Base-by-base conservation (phyloP, 2,797 vertebrate genomes). In the Amazona finschi region DNA sequence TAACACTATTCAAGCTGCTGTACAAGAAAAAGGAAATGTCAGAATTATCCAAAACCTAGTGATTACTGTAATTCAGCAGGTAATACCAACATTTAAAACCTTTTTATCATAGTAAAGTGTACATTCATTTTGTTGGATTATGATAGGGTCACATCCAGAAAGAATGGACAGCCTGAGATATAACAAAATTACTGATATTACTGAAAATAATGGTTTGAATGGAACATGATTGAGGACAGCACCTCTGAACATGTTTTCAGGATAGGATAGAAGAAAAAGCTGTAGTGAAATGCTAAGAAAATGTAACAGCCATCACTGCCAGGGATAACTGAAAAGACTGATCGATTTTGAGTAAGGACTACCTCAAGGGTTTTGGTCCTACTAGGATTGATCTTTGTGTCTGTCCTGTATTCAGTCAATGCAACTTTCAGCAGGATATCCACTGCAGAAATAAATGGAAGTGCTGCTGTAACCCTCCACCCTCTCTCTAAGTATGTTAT, bases 381-480 rank as follows among this genome's bases (percentile, higher is more conserved):
- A 89, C 69, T 71, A 66, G 89, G 89, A 96, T 82, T 87, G 91
- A 96, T 94, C 94, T 96, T 86, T 85, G 55, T 90, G 78, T 92
- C 96, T 94, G 89, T 87, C 80, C 91, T 85, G 74, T 36, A 47
- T 84, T 96, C 83, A 89, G 91, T 96, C 91, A 96, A 93, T 69
- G 89, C 47, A 94, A 91, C 94, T 93, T 96, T 85, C 95, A 94
- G 93, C 95, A 67, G 82, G 86, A 72, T 93, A 97, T 92, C 86
- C 69, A 92, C 91, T 94, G 36, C 75, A 93, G 85, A 92, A 94
- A 94, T 83, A 94, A 87, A 93, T 65, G 55, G 75, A 96, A 95
- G 85, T n/a, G n/a, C 44, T 20, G n/a, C 36, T 49, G 31, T n/a
- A 95, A 50, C 44, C 52, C 66, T 93, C 86, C 60, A 85, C 39